Evolutionary conservation across 1,140 invertebrate species (phyloP).

Genomic region (Argopecten irradians): DNA sequence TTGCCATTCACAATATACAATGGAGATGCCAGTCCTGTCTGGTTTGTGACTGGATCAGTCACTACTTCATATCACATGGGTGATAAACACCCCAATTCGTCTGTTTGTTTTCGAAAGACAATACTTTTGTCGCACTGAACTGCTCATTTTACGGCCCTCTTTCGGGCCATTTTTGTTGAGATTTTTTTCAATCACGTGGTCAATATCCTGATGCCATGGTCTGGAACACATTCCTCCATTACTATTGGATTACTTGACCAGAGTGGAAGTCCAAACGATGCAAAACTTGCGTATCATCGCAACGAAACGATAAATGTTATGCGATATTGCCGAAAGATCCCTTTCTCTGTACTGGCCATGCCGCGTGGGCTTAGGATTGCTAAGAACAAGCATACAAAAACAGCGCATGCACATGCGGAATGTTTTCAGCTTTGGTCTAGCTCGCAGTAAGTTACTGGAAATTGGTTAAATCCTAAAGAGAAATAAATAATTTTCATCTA

Average conservation of each 20-base stretch:
- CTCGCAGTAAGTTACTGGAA: neutral
- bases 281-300: slow-evolving; percentile 6
- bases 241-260: neutral
- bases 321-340: slow-evolving; percentile 7
- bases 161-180: slow-evolving; percentile 2
- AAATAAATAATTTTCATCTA: neutral
- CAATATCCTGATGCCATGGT: neutral
- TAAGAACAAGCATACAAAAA: neutral
- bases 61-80: slow-evolving; percentile 4
- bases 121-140: slow-evolving; percentile 21
- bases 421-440: slow-evolving; percentile 21
- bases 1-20: slow-evolving; percentile 18
- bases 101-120: slow-evolving; percentile 6
- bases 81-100: neutral
- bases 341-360: slow-evolving; percentile 7
- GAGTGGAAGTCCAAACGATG: neutral
- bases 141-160: slow-evolving; percentile 20
- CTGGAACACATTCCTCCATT: slow-evolving; percentile 5
- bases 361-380: neutral
- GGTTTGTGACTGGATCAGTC: neutral
- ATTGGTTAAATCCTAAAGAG: neutral
- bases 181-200: neutral
- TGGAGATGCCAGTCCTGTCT: slow-evolving; percentile 6
- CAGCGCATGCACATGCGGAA: slow-evolving; percentile 12
- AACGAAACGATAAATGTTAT: slow-evolving; percentile 23